These are phyloP conservation scores for Hippocampus guttulatus DNA, from an alignment of 2,113 vertebrate genomes.

Conservation along the genomic window DNA sequence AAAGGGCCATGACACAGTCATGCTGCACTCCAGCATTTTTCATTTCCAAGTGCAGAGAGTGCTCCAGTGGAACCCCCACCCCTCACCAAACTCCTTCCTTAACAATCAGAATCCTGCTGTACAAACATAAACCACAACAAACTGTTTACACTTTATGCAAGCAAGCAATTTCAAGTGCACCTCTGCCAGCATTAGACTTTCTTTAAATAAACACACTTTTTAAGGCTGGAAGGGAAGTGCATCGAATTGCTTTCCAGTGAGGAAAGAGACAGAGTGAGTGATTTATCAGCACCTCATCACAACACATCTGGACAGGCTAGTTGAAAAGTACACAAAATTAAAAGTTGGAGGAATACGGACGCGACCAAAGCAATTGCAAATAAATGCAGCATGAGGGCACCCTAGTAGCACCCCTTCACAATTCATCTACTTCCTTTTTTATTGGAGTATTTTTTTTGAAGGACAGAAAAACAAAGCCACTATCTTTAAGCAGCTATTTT, in stretches of 20 bases:
- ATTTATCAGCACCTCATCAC: conserved; percentile 4
- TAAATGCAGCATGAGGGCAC: conserved; percentile 15
- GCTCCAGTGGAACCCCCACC: conserved; percentile 8
- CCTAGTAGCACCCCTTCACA: background rate
- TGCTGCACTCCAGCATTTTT: conserved; percentile 51
- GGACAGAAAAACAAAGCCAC: background rate
- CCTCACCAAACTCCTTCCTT: conserved; percentile 14
- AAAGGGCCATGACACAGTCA: conserved; percentile 46
- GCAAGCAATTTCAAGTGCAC: conserved; percentile 20
- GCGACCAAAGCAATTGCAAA: background rate
- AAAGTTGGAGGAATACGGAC: background rate
- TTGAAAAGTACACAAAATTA: background rate
- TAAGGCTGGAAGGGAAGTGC: conserved; percentile 8
- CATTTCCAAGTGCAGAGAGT: conserved; percentile 47
- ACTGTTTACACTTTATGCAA: conserved; percentile 16
- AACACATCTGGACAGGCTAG: background rate
- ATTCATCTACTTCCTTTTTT: background rate
- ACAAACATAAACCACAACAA: conserved; percentile 17
- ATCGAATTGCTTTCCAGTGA: conserved; percentile 4
- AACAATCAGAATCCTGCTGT: conserved; percentile 22
- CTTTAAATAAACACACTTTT: conserved; percentile 18
- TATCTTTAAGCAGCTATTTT: background rate
- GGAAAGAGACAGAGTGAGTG: background rate
- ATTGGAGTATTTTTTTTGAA: background rate
- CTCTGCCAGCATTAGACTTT: conserved; percentile 17